These are phyloP conservation scores for Sanderia malayensis DNA, from an alignment of 30 jellyfish, hydroid and myxozoan genomes.

Conservation along the genomic window DNA sequence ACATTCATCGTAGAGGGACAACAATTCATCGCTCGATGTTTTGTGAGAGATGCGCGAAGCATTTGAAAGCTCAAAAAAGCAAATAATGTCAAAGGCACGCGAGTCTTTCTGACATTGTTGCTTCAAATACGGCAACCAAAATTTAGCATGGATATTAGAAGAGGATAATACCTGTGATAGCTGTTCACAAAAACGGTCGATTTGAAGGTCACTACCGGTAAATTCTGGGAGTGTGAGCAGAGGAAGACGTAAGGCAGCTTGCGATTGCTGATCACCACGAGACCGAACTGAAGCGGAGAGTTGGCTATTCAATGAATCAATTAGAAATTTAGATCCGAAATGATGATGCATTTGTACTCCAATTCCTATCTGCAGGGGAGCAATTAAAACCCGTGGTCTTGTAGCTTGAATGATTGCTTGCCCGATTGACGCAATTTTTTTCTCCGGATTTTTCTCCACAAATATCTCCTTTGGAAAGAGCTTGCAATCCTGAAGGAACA, in stretches of 20 bases:
- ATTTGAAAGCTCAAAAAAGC: slow-evolving; percentile 1
- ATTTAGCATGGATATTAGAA: slow-evolving; percentile 6
- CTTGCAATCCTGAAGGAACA: too few relatives aligned
- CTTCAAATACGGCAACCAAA: slow-evolving; percentile 22
- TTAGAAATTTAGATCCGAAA: too few relatives aligned
- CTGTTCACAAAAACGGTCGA: slow-evolving; percentile 25
- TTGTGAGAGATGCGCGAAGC: slow-evolving; percentile 3
- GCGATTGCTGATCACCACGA: too few relatives aligned
- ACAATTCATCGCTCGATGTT: background rate
- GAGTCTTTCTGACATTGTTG: slow-evolving; percentile 33
- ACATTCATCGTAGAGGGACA: slow-evolving; percentile 9
- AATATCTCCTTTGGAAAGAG: too few relatives aligned
- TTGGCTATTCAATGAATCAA: too few relatives aligned
- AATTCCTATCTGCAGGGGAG: too few relatives aligned
- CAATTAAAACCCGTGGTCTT: too few relatives aligned
- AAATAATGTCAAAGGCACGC: slow-evolving; percentile 23
- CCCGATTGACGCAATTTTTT: too few relatives aligned
- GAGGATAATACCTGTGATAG: slow-evolving; percentile 11
- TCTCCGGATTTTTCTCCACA: too few relatives aligned
- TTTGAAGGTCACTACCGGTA: slow-evolving; percentile 15
- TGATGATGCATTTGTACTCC: too few relatives aligned
- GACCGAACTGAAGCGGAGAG: too few relatives aligned
- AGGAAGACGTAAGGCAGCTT: slow-evolving; percentile 8
- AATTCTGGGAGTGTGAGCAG: slow-evolving; percentile 18
- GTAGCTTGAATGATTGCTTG: too few relatives aligned